Evolutionary conservation across 2,888 invertebrate species (phyloP).

Genomic region (Nephrotoma flavescens): DNA sequence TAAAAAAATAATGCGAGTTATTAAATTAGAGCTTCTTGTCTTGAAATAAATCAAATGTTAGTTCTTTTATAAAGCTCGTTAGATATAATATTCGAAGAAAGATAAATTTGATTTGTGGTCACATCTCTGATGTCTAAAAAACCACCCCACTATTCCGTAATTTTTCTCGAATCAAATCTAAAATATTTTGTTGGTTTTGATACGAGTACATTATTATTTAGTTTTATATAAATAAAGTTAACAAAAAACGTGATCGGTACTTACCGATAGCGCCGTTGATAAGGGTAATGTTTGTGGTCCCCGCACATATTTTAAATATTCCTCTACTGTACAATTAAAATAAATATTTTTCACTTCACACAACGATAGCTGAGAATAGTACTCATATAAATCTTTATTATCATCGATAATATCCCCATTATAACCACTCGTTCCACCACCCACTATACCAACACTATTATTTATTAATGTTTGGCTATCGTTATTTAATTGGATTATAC

Average conservation of each 20-base stretch:
- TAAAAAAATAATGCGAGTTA: no score
- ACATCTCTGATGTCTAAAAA: no score
- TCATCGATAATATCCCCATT: background rate
- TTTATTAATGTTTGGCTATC: background rate
- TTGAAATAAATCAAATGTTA: no score
- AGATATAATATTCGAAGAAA: background rate
- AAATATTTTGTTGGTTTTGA: background rate
- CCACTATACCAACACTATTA: background rate
- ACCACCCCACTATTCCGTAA: background rate
- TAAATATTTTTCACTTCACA: slow-evolving; percentile 34
- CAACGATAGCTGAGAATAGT: slow-evolving; percentile 11
- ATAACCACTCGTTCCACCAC: background rate
- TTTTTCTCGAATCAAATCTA: background rate
- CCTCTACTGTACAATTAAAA: slow-evolving; percentile 44
- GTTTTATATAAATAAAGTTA: background rate
- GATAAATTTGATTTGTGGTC: background rate
- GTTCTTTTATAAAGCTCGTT: no score
- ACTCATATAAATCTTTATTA: slow-evolving; percentile 9
- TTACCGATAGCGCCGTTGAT: slow-evolving; percentile 34
- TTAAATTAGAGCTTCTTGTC: no score
- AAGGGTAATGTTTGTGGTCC: slow-evolving; percentile 48
- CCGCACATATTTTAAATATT: slow-evolving; percentile 40
- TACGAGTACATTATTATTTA: background rate
- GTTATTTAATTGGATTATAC: background rate
- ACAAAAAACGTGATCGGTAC: slow-evolving; percentile 13